Percentiles rank a stretch among this genome's conserved stretches.
phyloP scores from a whole-genome alignment of 2,113 vertebrate species.

The Aphyosemion australe region DNA sequence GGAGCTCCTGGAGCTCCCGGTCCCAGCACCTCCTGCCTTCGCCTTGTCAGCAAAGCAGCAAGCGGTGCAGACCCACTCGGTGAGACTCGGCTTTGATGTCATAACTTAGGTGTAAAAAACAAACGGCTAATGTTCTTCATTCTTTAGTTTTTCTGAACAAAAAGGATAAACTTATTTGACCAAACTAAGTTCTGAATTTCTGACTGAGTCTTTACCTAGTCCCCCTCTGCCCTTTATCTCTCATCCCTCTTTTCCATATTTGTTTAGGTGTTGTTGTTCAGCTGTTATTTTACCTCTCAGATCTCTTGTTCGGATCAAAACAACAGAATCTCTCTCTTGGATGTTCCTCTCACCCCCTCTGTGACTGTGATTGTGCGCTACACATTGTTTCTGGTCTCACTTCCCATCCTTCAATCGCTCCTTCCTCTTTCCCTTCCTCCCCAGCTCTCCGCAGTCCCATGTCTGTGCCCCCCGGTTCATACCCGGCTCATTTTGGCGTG shows the following conservation, averaged over 20 bases:
- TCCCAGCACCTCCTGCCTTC: constrained; percentile 84
- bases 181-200: not conserved
- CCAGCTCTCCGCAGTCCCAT: constrained; percentile 88
- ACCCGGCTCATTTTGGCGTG: constrained; percentile 84
- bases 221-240: constrained; percentile 8
- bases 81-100: constrained; percentile 63
- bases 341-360: constrained; percentile 29
- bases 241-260: constrained; percentile 17
- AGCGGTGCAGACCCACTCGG: constrained; percentile 80
- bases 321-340: no score
- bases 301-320: no score
- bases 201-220: constrained; percentile 7
- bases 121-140: no score
- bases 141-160: no score
- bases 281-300: no score
- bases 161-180: no score
- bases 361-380: constrained; percentile 32
- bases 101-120: no score
- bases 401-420: constrained; percentile 41
- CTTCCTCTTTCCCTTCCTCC: constrained; percentile 43
- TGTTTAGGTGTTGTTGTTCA: not conserved
- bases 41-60: constrained; percentile 79
- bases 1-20: constrained; percentile 80
- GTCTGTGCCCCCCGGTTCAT: constrained; percentile 82
- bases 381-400: constrained; percentile 19